Evolutionary conservation across 2,797 vertebrate genomes (phyloP).

Genomic region (Onychomys torridus): DNA sequence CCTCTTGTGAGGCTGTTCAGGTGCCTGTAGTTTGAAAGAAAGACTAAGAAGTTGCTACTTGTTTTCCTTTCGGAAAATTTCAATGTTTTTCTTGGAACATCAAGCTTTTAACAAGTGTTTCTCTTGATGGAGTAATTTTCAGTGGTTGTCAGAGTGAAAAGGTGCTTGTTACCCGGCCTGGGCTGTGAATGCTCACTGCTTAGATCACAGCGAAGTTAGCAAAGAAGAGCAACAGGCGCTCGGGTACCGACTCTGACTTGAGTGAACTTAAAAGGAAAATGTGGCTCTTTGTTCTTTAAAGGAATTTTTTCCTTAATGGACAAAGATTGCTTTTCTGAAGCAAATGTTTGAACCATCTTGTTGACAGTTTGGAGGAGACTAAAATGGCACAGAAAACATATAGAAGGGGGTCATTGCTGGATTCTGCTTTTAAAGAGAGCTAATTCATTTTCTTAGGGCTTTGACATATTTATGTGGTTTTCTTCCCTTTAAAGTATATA

Average conservation of each 20-base stretch:
- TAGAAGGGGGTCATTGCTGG: conserved; percentile 61
- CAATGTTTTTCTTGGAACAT: conserved; percentile 57
- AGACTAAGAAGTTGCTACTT: conserved; percentile 49
- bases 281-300: conserved; percentile 61
- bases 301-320: conserved; percentile 71
- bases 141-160: conserved; percentile 51
- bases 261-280: conserved; percentile 66
- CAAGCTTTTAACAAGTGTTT: conserved; percentile 74
- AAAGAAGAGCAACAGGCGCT: background rate
- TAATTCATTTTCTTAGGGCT: conserved; percentile 72
- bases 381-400: conserved; percentile 39
- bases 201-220: conserved; percentile 4
- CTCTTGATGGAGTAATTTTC: conserved; percentile 72
- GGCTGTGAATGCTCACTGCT: background rate
- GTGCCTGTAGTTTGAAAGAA: conserved; percentile 39
- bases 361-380: conserved; percentile 69
- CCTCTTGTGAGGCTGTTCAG: background rate
- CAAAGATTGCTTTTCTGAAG: conserved; percentile 52
- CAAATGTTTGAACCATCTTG: conserved; percentile 22
- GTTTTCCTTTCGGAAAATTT: conserved; percentile 70
- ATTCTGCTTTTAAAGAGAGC: conserved; percentile 70
- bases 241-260: background rate
- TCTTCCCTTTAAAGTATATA: conserved; percentile 64
- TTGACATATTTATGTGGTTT: conserved; percentile 71
- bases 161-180: background rate